phyloP scores from a whole-genome alignment of 2,888 invertebrate species.

The Aspidiotus rigidus region DNA sequence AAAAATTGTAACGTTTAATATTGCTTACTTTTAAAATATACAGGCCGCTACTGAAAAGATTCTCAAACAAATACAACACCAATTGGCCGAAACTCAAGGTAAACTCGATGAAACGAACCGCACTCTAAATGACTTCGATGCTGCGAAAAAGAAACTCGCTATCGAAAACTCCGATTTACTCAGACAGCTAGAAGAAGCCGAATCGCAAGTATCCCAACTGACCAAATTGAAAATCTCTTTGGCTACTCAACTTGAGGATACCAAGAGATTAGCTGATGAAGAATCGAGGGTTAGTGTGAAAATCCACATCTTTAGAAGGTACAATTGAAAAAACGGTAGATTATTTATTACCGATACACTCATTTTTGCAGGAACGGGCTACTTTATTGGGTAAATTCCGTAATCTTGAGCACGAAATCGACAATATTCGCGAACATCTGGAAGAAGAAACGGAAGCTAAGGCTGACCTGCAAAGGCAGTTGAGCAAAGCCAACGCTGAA shows the following conservation, averaged over 20 bases:
- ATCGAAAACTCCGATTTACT: slow-evolving; percentile 95
- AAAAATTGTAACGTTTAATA: no score
- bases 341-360: not conserved
- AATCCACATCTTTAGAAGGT: no score
- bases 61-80: slow-evolving; percentile 93
- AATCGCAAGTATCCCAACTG: slow-evolving; percentile 92
- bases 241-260: slow-evolving; percentile 93
- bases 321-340: not conserved
- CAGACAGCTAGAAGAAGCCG: slow-evolving; percentile 96
- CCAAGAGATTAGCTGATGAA: slow-evolving; percentile 95
- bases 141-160: slow-evolving; percentile 94
- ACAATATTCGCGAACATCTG: slow-evolving; percentile 96
- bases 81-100: slow-evolving; percentile 87
- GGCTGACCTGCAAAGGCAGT: slow-evolving; percentile 95
- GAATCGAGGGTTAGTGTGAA: slow-evolving; percentile 57
- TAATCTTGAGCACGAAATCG: slow-evolving; percentile 97
- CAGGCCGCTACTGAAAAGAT: slow-evolving; percentile 98
- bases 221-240: slow-evolving; percentile 95
- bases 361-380: slow-evolving; percentile 60
- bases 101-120: slow-evolving; percentile 97
- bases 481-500: slow-evolving; percentile 97
- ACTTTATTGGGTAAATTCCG: slow-evolving; percentile 95
- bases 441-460: slow-evolving; percentile 99
- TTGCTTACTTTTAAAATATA: no score
- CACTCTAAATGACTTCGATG: slow-evolving; percentile 92